A percentile compares a stretch with the other conserved stretches of the same genome.
Conservation (phyloP, 2,113 vertebrate species). For the Callipepla squamata region DNA sequence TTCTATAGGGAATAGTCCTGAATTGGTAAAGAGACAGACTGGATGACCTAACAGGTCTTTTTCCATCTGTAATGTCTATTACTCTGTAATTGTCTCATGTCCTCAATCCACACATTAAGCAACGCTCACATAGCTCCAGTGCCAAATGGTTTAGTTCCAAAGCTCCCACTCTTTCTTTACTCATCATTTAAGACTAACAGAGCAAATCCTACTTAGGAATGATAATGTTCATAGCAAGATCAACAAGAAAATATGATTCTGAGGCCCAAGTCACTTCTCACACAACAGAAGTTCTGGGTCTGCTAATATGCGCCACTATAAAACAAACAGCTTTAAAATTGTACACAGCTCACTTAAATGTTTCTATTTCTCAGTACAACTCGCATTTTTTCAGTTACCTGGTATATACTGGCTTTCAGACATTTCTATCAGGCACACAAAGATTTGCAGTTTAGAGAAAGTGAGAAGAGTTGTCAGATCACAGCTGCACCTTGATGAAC, state of each 20-base stretch:
- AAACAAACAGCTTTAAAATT: not conserved
- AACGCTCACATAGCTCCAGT: not conserved
- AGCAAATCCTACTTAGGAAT: slow-evolving; percentile 30
- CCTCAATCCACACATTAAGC: slow-evolving; percentile 42
- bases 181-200: slow-evolving; percentile 43
- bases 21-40: slow-evolving; percentile 47
- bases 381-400: not conserved
- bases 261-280: not conserved
- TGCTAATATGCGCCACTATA: not conserved
- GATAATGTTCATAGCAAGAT: slow-evolving; percentile 14
- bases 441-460: not conserved
- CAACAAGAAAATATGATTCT: not conserved
- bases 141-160: slow-evolving; percentile 42
- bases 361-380: not conserved
- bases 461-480: not conserved
- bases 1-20: slow-evolving; percentile 11
- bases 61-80: slow-evolving; percentile 47
- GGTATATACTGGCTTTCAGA: not conserved
- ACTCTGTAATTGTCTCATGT: slow-evolving; percentile 35
- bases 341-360: not conserved
- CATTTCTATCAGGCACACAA: not conserved
- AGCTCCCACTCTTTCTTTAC: slow-evolving; percentile 30
- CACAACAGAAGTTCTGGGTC: not conserved
- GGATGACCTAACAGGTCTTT: slow-evolving; percentile 43
- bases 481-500: not conserved